A percentile compares a stretch with the other conserved stretches of the same genome.
phyloP scores from a whole-genome alignment of 2,797 vertebrate genomes.

The Toxotes lorentzi region DNA sequence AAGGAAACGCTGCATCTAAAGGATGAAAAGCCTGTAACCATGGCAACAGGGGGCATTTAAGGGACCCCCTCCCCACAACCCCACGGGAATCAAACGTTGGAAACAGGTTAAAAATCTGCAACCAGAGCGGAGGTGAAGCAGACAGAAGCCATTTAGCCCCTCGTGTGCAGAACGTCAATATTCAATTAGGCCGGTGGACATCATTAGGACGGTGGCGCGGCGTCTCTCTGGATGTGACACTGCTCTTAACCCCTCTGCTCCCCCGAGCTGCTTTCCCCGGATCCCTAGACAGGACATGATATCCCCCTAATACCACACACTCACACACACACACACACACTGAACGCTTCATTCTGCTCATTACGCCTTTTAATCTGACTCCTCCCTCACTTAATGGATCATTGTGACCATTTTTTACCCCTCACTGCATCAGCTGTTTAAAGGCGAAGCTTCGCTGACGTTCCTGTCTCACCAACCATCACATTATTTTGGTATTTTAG shows the following conservation, averaged over 20 bases:
- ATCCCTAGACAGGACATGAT: constrained; percentile 37
- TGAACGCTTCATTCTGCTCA: constrained; percentile 29
- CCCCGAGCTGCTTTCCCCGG: constrained; percentile 19
- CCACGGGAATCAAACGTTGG: constrained; percentile 48
- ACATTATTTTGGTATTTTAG: not conserved
- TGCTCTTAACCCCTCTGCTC: constrained; percentile 68
- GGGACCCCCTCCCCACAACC: not conserved
- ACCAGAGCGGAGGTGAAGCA: constrained; percentile 53
- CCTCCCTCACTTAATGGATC: constrained; percentile 46
- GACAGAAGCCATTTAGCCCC: constrained; percentile 79
- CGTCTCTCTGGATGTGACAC: constrained; percentile 69
- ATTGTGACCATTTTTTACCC: constrained; percentile 37
- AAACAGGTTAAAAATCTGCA: constrained; percentile 62
- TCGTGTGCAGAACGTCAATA: constrained; percentile 80
- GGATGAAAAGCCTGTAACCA: constrained; percentile 56
- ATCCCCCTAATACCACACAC: not conserved
- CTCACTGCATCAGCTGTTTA: constrained; percentile 19
- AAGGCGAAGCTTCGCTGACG: not conserved
- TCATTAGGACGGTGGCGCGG: constrained; percentile 70
- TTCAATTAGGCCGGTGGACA: constrained; percentile 84
- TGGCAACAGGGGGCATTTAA: constrained; percentile 66
- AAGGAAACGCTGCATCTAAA: constrained; percentile 30
- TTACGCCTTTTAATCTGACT: constrained; percentile 28
- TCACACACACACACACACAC: constrained; percentile 11
- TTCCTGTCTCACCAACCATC: not conserved